phyloP scores from a whole-genome alignment of 2,797 vertebrate genomes.

The Danio choprae region DNA sequence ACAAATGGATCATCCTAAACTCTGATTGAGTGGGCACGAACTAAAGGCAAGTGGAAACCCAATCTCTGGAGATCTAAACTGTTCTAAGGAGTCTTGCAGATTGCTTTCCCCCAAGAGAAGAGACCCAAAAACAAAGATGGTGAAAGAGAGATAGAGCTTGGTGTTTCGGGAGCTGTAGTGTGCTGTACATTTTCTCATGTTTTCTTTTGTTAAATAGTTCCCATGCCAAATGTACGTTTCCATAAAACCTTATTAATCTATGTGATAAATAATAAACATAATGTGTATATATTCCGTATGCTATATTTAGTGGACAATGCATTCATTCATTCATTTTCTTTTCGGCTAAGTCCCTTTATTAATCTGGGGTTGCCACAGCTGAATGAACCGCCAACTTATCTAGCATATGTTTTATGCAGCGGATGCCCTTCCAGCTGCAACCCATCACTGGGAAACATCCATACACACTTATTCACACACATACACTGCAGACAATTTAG shows the following conservation, averaged over 20 bases:
- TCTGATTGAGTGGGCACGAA: conserved; percentile 85
- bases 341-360: too few species aligned
- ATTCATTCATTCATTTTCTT: too few species aligned
- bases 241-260: background rate
- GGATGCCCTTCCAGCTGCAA: too few species aligned
- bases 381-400: too few species aligned
- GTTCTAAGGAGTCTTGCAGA: conserved; percentile 80
- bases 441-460: too few species aligned
- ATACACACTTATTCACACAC: too few species aligned
- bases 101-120: conserved; percentile 72
- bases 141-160: conserved; percentile 58
- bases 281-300: background rate
- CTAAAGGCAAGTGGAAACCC: conserved; percentile 84
- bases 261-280: background rate
- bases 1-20: conserved; percentile 86
- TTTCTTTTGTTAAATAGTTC: background rate
- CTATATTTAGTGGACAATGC: background rate
- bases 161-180: background rate
- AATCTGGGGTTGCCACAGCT: too few species aligned
- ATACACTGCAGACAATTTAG: too few species aligned
- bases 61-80: conserved; percentile 79
- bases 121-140: conserved; percentile 77
- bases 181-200: background rate
- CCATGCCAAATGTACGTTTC: background rate
- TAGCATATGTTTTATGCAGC: too few species aligned